phyloP scores from a whole-genome alignment of 2,797 vertebrate genomes.

The Trematomus bernacchii region DNA sequence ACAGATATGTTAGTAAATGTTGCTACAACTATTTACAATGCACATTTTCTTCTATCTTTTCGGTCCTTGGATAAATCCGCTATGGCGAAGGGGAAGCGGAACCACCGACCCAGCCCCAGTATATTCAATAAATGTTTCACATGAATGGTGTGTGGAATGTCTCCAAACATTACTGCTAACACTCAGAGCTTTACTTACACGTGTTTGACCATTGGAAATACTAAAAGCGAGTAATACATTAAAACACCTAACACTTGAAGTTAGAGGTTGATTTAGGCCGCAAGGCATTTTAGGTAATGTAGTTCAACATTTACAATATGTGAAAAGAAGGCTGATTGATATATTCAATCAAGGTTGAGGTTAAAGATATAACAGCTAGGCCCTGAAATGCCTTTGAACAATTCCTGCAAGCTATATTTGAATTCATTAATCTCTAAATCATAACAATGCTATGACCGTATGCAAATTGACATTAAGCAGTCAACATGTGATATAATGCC shows the following conservation, averaged over 20 bases:
- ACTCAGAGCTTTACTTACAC: neutral
- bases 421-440: no score
- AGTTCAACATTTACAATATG: constrained; percentile 16
- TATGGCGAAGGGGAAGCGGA: constrained; percentile 86
- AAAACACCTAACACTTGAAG: neutral
- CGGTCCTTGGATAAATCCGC: constrained; percentile 74
- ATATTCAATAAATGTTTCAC: constrained; percentile 40
- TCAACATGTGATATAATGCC: no score
- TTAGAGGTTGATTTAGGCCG: constrained; percentile 4
- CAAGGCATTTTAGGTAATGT: constrained; percentile 57
- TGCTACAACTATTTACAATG: constrained; percentile 71
- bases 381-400: neutral
- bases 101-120: constrained; percentile 80
- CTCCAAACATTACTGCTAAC: neutral
- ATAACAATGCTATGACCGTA: no score
- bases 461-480: no score
- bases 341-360: neutral
- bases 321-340: neutral
- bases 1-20: constrained; percentile 33
- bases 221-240: neutral
- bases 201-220: neutral
- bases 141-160: constrained; percentile 51
- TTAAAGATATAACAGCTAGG: no score
- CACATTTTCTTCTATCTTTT: constrained; percentile 70
- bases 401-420: neutral